Conservation (phyloP, 2,797 vertebrate genomes). For the Phrynocephalus guinanensis region DNA sequence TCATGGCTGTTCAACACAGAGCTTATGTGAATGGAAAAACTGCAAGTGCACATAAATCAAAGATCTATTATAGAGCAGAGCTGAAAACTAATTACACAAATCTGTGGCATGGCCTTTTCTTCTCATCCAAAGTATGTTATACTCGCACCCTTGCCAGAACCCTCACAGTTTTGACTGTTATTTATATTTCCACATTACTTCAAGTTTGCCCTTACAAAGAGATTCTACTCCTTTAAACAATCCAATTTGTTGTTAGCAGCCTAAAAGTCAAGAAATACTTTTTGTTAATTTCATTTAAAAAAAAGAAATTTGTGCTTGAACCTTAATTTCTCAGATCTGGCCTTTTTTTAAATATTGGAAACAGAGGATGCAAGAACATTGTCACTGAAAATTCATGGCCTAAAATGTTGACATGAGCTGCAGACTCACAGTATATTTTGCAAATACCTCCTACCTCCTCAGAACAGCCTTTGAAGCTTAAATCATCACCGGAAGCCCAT, state of each 20-base stretch:
- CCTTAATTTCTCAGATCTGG: neutral
- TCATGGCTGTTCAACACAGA: conserved; percentile 17
- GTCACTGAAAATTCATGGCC: neutral
- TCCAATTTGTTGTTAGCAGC: neutral
- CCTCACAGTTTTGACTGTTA: conserved; percentile 22
- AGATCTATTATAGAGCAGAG: conserved; percentile 39
- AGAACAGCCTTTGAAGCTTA: neutral
- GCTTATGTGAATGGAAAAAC: conserved; percentile 47
- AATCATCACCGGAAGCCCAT: neutral
- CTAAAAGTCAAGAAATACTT: neutral
- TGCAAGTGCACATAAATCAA: conserved; percentile 37
- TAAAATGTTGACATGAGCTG: neutral
- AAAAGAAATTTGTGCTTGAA: neutral
- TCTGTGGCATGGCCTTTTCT: conserved; percentile 8
- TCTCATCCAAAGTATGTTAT: conserved; percentile 28
- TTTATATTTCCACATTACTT: neutral
- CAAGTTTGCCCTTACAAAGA: neutral
- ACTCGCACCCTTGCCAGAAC: conserved; percentile 1
- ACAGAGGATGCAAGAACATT: neutral
- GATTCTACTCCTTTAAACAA: neutral
- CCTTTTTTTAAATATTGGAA: neutral
- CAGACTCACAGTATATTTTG: neutral
- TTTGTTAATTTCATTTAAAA: neutral
- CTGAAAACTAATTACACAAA: conserved; percentile 49
- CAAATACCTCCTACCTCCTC: neutral